Evolutionary conservation across 2,888 invertebrate species (phyloP), one percentile per base, ranked within the genome.

Genomic region (Atherix ibis): DNA sequence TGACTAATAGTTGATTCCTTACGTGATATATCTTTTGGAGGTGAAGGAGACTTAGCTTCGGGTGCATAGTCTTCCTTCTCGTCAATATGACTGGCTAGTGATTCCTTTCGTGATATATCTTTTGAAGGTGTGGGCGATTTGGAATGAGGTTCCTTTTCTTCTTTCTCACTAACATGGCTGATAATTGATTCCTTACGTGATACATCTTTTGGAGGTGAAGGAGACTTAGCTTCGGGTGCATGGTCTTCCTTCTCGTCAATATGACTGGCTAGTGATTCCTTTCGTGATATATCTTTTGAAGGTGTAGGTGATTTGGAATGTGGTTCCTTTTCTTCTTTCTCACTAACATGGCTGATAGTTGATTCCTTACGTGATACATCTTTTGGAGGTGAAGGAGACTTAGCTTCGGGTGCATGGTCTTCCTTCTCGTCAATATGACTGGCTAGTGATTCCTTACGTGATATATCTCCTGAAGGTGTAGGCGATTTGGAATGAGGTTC

Each of bases 211-310:
- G n/a, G n/a, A n/a, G n/a, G n/a, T n/a, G n/a, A n/a, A n/a, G n/a
- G n/a, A n/a, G n/a, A n/a, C n/a, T n/a, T n/a, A n/a, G n/a, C n/a
- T n/a, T 32, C 4, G 4, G 4, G 26, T 12, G 13, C 12, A 9
- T 26, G 2, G 24, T 24, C 27, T n/a, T 19, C 48, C 37, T 17
- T 42, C 26, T 41, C 37, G 15, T 38, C 46, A 35, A 25, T 12
- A 13, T 30, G 29, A 19, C 26, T 26, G 4, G 31, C 39, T 25
- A 42, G 39, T 1, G 58, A 50, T 3, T 44, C 41, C 2, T 53
- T 54, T 18, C 57, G 56, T 0, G 58, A 53, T n/a, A 31, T 29
- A 22, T 22, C 22, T 9, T 22, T 22, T n/a, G n/a, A n/a, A n/a
- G n/a, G n/a, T 8, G 22, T 17, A 5, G 18, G 4, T 28, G 17